Percentiles rank a stretch among this genome's conserved stretches.
These are phyloP conservation scores for Galagoides demidoff DNA, from an alignment of 2,797 vertebrate genomes.

Conservation along the genomic window DNA sequence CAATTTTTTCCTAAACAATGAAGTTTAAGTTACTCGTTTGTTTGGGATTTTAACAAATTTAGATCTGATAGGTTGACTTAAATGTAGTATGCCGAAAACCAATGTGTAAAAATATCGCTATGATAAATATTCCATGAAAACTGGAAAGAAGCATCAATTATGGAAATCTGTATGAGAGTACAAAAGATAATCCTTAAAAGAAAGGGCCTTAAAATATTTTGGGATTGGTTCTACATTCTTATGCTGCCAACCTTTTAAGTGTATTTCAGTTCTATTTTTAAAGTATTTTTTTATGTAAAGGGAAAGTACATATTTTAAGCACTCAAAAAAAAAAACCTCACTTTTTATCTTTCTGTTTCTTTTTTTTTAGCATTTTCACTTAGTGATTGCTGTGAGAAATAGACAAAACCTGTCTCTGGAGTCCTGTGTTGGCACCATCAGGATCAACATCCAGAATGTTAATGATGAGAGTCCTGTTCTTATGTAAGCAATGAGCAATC, in stretches of 20 bases:
- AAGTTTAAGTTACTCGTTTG: conserved; percentile 1
- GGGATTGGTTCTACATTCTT: not conserved
- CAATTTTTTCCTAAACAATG: not conserved
- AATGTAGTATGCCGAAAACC: not conserved
- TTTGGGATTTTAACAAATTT: conserved; percentile 24
- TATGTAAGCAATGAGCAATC: conserved; percentile 46
- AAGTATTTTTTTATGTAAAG: not conserved
- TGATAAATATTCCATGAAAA: not conserved
- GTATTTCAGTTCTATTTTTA: not conserved
- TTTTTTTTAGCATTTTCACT: conserved; percentile 83
- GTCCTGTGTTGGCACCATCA: conserved; percentile 66
- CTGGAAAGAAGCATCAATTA: not conserved
- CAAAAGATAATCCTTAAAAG: not conserved
- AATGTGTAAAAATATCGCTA: not conserved
- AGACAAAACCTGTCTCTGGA: conserved; percentile 60
- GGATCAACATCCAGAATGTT: conserved; percentile 72
- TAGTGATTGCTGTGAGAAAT: conserved; percentile 72
- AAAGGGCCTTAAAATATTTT: not conserved
- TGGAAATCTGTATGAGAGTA: not conserved
- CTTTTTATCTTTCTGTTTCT: conserved; percentile 1
- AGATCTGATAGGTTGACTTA: not conserved
- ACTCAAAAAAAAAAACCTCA: not conserved
- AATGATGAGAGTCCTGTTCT: conserved; percentile 73
- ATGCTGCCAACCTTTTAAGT: not conserved
- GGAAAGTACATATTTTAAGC: not conserved